Conservation (phyloP, 2,113 vertebrate genomes). For the Leptocoma aspasia region DNA sequence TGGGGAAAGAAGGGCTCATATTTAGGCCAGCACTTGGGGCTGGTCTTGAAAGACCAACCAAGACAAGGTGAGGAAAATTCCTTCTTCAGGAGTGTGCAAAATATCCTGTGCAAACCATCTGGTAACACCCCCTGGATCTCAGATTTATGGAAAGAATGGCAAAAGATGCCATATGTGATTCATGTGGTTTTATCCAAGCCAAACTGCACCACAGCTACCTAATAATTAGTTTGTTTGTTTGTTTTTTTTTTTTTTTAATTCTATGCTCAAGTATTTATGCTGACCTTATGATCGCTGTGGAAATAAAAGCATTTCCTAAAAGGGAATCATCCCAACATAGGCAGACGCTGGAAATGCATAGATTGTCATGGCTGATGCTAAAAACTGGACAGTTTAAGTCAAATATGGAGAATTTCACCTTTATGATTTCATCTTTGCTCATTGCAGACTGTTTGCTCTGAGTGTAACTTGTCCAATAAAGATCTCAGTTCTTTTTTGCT, state of each 20-base stretch:
- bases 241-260: rapidly evolving
- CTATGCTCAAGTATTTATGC: neutral
- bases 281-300: neutral
- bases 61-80: neutral
- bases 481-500: neutral
- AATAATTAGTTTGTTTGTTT: no score
- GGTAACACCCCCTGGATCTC: no score
- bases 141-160: neutral
- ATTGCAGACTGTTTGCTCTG: neutral
- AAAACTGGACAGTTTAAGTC: neutral
- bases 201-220: neutral
- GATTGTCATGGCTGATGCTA: neutral
- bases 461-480: neutral
- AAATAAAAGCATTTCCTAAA: neutral
- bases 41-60: neutral
- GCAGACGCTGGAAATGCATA: neutral
- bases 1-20: neutral
- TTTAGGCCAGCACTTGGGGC: neutral
- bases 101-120: neutral
- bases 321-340: neutral
- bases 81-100: neutral
- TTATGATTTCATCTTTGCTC: neutral
- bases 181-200: neutral
- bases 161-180: neutral
- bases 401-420: neutral